Base-by-base conservation (phyloP, 2,797 vertebrate genomes). In the Erithacus rubecula region DNA sequence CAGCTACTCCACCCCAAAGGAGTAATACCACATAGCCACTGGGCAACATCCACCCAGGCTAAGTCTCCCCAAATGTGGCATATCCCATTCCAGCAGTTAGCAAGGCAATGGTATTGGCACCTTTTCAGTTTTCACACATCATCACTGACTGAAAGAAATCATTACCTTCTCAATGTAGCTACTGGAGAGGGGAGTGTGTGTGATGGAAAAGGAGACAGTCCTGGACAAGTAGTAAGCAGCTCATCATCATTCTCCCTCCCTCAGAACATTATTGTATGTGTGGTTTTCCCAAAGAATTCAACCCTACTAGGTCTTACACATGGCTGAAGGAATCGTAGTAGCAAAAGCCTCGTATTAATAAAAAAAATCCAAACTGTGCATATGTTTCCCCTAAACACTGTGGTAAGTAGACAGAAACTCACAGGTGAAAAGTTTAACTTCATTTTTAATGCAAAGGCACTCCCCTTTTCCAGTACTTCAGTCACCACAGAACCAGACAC, bases 41-140 rank as follows among this genome's bases (percentile, higher is more conserved):
- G 71, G 84, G 60, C 93, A 91, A 41, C n/a, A 60, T 39, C 47
- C 71, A 74, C 41, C 24, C 62, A n/a, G 2, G 1, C 39, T 27
- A 74, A 49, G 39, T 18, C 39, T 72, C 43, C 70, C 53, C 69
- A 77, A 26, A 70, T 9, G n/a, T 20, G 26, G 30, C 32, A 27
- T 23, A 85, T 37, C 46, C 22, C 72, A 80, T 64, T 75, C 58
- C 89, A 95, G 52, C 52, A 52, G 32, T 59, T 6, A 74, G 53
- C 46, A 56, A 47, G 24, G 55, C 6, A 1, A 71, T 87, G 22
- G 36, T 68, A 53, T 4, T 83, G 93, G 84, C 82, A 89, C 14
- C 37, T 83, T 79, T 53, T 91, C 89, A 90, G 68, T 46, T 89
- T 87, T 78, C 76, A 89, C 91, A 89, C 72, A 81, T 85, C 71